Evolutionary conservation across 2,797 vertebrate species (phyloP), one percentile per base, ranked within the genome.

Genomic region (Alfaro cultratus): DNA sequence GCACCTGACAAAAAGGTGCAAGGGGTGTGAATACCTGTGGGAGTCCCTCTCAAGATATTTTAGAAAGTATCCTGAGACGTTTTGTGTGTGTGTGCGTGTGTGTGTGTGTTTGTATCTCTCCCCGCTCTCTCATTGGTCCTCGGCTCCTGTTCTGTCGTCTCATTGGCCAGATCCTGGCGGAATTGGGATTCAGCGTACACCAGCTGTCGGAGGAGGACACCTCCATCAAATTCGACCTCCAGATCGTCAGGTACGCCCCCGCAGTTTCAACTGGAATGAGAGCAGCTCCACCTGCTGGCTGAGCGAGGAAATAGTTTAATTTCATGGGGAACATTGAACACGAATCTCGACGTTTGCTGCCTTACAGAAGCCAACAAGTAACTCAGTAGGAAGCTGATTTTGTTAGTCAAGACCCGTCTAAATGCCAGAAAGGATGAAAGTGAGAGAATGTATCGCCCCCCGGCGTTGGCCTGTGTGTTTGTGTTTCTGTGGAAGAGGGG

Each of bases 131-230:
- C 78, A 85, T 74, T 88, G 47, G 23, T 1, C 55, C 78, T 16
- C 9, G 53, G 3, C 46, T 46, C 49, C 72, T 73, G 11, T 31
- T 71, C 68, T 72, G 64, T 46, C 9, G 77, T 85, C n/a, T 85
- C 60, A 81, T 83, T 88, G 84, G 72, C 0, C 87, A 99, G 98
- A 94, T 99, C 15, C 74, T 96, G 77, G 97, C 98, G 43, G 97
- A 97, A 70, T 89, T 99, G 83, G 96, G 95, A 57, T 99, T 99
- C 93, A 99, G 97, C 0, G 98, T 99, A 1, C 97, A 99, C 82
- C 97, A 99, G 91, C 96, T 99, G 45, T 97, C 97, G 0, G 98
- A 99, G 85, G 97, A 98, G 89, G 98, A 99, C 89, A 98, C 97
- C 0, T 97, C 96, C 0, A 97, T 99, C 75, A 97, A 95, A 92